Conservation (phyloP, 2,888 invertebrate genomes). For the Mechanitis messenoides region DNA sequence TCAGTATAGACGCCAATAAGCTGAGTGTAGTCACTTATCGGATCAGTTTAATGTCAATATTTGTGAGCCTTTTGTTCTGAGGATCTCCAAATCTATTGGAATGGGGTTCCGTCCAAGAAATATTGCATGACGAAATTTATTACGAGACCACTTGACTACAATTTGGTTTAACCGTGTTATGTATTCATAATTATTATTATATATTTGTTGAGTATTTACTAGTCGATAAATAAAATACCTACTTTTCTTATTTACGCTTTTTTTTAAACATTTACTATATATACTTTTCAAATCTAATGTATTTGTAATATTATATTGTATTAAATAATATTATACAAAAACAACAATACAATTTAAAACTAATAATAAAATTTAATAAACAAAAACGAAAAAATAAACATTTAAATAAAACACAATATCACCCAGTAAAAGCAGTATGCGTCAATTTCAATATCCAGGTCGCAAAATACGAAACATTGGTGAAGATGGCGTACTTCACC, state of each 20-base stretch:
- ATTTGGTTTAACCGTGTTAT: too few relatives aligned
- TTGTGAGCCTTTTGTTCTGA: constrained; percentile 16
- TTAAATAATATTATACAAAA: too few relatives aligned
- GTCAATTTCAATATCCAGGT: constrained; percentile 39
- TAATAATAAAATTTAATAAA: too few relatives aligned
- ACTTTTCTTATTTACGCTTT: too few relatives aligned
- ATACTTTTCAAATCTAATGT: too few relatives aligned
- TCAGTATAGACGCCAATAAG: constrained; percentile 8
- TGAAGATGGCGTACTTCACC: constrained; percentile 38
- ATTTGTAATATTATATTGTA: too few relatives aligned
- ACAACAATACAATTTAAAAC: too few relatives aligned
- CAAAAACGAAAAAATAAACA: background rate
- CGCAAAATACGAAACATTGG: constrained; percentile 40
- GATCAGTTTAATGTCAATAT: constrained; percentile 26
- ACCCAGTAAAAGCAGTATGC: constrained; percentile 31
- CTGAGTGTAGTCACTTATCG: constrained; percentile 22
- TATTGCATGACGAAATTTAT: constrained; percentile 7
- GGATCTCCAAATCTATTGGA: constrained; percentile 9
- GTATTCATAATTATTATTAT: too few relatives aligned
- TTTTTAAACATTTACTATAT: too few relatives aligned
- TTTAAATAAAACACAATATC: constrained; percentile 5
- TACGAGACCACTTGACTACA: background rate
- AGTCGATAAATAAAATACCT: too few relatives aligned
- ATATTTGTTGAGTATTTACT: too few relatives aligned
- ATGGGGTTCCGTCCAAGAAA: background rate